A percentile compares a stretch with the other conserved stretches of the same genome.
These are phyloP conservation scores for Drymonia ruficornis DNA, from an alignment of 2,888 invertebrate species.

Conservation along the genomic window DNA sequence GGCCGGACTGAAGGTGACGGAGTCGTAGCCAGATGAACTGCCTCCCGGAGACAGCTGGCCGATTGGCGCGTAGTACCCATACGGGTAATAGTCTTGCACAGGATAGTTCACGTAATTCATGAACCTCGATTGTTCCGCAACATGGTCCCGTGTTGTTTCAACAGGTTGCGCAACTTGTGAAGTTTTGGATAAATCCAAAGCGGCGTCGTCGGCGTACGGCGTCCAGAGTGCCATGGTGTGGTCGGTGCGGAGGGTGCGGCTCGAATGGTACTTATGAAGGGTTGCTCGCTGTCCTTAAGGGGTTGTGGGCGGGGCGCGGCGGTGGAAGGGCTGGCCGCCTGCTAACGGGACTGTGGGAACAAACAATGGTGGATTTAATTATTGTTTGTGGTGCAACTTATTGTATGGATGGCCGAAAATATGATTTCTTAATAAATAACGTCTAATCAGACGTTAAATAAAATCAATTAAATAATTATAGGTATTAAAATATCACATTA, in stretches of 20 bases:
- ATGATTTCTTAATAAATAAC: no score
- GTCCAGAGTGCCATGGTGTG: slow-evolving; percentile 68
- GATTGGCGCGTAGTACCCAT: slow-evolving; percentile 30
- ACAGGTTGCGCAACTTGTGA: background rate
- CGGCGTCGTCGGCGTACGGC: slow-evolving; percentile 63
- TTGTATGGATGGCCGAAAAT: background rate
- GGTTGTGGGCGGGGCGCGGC: slow-evolving; percentile 31
- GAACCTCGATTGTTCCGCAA: slow-evolving; percentile 1
- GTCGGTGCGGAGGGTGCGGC: slow-evolving; percentile 25
- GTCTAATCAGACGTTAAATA: no score
- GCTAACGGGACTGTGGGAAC: slow-evolving; percentile 32
- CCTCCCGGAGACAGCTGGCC: slow-evolving; percentile 47
- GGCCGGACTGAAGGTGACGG: slow-evolving; percentile 17
- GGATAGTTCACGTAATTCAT: slow-evolving; percentile 3
- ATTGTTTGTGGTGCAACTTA: slow-evolving; percentile 17
- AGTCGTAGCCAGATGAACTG: slow-evolving; percentile 45
- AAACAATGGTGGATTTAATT: slow-evolving; percentile 28
- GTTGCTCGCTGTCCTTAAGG: slow-evolving; percentile 38
- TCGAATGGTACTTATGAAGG: slow-evolving; percentile 29
- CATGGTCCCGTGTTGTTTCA: background rate
- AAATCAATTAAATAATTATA: no score
- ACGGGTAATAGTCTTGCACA: slow-evolving; percentile 23
- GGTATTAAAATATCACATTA: no score
- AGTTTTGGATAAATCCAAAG: slow-evolving; percentile 57
- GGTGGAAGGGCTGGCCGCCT: slow-evolving; percentile 25